Evolutionary conservation across 1,140 invertebrate species (phyloP), one percentile per base, ranked within the genome.

Genomic region (Heliconius melpomene): DNA sequence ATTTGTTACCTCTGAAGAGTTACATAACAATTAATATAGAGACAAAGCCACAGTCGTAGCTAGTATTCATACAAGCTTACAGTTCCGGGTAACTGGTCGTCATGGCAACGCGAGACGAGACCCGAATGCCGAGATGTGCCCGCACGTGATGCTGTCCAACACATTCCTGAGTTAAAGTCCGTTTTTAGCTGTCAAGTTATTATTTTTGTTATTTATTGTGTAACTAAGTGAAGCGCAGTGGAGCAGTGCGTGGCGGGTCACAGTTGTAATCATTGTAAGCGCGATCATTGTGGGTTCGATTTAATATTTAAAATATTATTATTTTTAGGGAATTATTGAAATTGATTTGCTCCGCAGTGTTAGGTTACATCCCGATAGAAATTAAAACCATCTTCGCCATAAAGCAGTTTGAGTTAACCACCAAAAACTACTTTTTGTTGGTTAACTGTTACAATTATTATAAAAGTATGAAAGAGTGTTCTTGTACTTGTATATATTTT

Each of bases 51-150:
- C 50, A 6, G 18, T 7, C 50, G 1, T 20, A 52, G 50, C 50
- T 18, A 20, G 50, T 52, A 52, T 20, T 20, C 50, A 52, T 52
- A 20, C 18, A 8, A 57, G 8, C n/a, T 9, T 5, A 8, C 20
- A 66, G 60, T 66, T 66, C 26, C 60, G 23, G 60, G 60, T 23
- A 66, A 7, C 23, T 57, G 54, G 78, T 72, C 38, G 78, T 32
- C 78, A 75, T 79, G 74, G 54, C 77, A 57, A 79, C 77, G n/a
- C 66, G 78, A 18, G 72, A 52, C 73, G 73, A 71, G 78, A 50
- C 73, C 74, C 60, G 78, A 54, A 79, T 79, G 36, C 78, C 74
- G 74, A 79, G 78, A 66, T 66, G 40, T 46, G 7, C 50, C 18
- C 50, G 60, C 29, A 66, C 60, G 60, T 66, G 60, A 26, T 66